A percentile compares a stretch with the other conserved stretches of the same genome.
These are phyloP conservation scores for Channa argus DNA, from an alignment of 2,113 vertebrate genomes.

Conservation along the genomic window DNA sequence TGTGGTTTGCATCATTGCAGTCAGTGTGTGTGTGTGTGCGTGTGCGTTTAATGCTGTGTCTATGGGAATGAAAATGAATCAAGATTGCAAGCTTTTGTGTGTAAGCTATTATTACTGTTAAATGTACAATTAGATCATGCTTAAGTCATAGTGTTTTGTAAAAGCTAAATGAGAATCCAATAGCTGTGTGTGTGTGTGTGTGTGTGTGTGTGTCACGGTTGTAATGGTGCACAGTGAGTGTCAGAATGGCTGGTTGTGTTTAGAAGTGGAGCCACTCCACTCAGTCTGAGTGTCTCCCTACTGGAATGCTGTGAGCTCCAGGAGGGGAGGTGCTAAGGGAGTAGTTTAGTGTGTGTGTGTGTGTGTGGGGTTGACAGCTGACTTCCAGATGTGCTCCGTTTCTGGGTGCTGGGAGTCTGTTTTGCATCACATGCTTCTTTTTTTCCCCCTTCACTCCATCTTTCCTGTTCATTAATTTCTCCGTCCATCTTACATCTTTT, in stretches of 20 bases:
- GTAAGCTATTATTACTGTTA: conserved; percentile 40
- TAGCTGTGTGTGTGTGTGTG: conserved; percentile 14
- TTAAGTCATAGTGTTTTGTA: conserved; percentile 44
- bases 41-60: background rate
- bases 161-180: conserved; percentile 52
- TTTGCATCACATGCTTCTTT: conserved; percentile 76
- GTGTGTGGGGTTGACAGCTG: conserved; percentile 79
- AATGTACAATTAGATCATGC: conserved; percentile 52
- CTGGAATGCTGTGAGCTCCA: conserved; percentile 80
- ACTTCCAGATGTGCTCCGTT: conserved; percentile 84
- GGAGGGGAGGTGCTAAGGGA: conserved; percentile 71
- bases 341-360: conserved; percentile 45
- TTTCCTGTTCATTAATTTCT: conserved; percentile 31
- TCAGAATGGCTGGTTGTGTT: conserved; percentile 80
- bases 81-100: conserved; percentile 15
- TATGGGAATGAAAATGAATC: conserved; percentile 10
- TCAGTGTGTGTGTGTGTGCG: conserved; percentile 6
- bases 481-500: conserved; percentile 6
- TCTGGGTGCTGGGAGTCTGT: conserved; percentile 73
- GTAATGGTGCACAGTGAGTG: conserved; percentile 66
- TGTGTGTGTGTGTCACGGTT: conserved; percentile 32
- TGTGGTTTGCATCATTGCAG: conserved; percentile 48
- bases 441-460: conserved; percentile 48
- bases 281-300: conserved; percentile 83
- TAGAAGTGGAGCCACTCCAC: conserved; percentile 79